Evolutionary conservation across 2,797 vertebrate genomes (phyloP).

Genomic region (Danionella dracula): DNA sequence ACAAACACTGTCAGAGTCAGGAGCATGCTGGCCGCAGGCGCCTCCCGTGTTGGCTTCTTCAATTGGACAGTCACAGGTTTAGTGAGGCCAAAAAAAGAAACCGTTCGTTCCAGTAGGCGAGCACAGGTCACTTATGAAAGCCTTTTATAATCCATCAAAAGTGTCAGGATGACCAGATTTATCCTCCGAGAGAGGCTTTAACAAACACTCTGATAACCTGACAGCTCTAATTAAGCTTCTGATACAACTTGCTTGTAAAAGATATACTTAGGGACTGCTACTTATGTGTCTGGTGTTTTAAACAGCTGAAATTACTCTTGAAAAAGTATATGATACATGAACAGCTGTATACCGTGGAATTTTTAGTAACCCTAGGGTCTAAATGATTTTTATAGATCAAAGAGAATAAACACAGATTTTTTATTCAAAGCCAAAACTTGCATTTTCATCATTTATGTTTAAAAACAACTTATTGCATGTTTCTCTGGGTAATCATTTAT

Average conservation of each 20-base stretch:
- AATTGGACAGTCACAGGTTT: conserved; percentile 24
- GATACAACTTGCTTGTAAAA: background rate
- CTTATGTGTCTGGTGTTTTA: background rate
- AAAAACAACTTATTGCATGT: no score
- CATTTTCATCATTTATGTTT: no score
- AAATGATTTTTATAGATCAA: background rate
- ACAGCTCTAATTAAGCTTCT: background rate
- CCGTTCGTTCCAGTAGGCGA: conserved; percentile 10
- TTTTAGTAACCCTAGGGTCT: background rate
- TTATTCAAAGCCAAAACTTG: no score
- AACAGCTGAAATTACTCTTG: background rate
- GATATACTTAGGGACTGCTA: no score
- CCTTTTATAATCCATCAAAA: conserved; percentile 2
- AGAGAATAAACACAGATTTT: background rate
- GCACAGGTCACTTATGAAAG: background rate
- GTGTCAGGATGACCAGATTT: background rate
- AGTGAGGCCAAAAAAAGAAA: background rate
- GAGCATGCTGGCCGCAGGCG: conserved; percentile 17
- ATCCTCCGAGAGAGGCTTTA: background rate
- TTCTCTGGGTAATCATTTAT: no score
- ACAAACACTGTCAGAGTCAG: conserved; percentile 2
- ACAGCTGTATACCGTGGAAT: background rate
- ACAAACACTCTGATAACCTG: background rate
- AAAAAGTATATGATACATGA: background rate
- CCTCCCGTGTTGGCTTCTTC: background rate